Conservation (phyloP, 2,113 vertebrate genomes). For the Garra rufa region DNA sequence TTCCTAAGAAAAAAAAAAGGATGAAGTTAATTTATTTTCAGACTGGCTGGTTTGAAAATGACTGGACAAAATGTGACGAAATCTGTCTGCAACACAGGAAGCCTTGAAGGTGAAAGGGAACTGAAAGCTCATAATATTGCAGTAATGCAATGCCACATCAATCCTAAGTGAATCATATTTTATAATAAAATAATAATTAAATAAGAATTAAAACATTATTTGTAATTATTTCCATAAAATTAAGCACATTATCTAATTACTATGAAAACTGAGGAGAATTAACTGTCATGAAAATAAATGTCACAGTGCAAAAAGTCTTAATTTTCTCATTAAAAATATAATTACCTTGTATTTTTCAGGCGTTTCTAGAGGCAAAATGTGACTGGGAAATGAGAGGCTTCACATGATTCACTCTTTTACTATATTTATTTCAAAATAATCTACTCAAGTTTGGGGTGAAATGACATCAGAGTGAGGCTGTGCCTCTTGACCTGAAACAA, state of each 20-base stretch:
- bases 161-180: background rate
- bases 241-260: background rate
- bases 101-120: background rate
- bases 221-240: background rate
- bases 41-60: conserved; percentile 5
- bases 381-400: background rate
- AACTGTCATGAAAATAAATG: background rate
- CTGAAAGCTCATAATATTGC: conserved; percentile 1
- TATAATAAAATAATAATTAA: background rate
- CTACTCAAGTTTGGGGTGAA: background rate
- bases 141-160: background rate
- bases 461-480: background rate
- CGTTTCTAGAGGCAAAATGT: background rate
- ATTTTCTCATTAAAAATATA: background rate
- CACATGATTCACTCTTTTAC: background rate
- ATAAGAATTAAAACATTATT: background rate
- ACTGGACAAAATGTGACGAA: background rate
- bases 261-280: background rate
- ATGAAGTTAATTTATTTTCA: background rate
- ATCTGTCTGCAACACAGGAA: background rate
- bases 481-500: background rate
- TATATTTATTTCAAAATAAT: background rate
- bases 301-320: background rate
- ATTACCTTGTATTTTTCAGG: background rate
- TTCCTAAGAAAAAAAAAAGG: background rate